Base-by-base conservation (phyloP, 2,888 invertebrate genomes). In the Lasiommata megera region DNA sequence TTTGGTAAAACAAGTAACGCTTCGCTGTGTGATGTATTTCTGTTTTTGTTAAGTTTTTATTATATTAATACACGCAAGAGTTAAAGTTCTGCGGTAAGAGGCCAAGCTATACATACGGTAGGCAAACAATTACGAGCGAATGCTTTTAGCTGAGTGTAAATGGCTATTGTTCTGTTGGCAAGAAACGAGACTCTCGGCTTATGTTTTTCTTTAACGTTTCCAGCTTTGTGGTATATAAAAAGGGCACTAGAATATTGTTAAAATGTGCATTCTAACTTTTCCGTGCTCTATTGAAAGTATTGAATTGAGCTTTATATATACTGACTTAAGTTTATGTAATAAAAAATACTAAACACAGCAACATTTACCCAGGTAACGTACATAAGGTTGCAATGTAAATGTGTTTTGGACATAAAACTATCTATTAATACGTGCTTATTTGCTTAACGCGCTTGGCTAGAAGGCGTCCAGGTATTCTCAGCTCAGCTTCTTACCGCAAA, bases 71-170 rank as follows among this genome's bases (percentile, higher is more conserved):
- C 28, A 31, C 8, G 18, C 18, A 29, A 48, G 43, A 47, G 36
- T 67, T 60, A 70, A n/a, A 68, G 63, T 67, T 64, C 69, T 72
- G 73, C 70, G 69, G 73, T 74, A 71, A 70, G 63, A 64, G 70
- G 70, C 67, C 66, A 23, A 23, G 23, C 23, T 74, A 71, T n/a
- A n/a, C n/a, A n/a, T n/a, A n/a, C 70, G 67, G 69, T 73, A 69
- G 67, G 72, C 73, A 79, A 80, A 79, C 76, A 79, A 80, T 79
- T 77, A 80, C 73, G 79, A 70, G 73, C 73, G 72, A 76, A 76
- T 71, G 76, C 74, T 81, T 78, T 78, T 76, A 81, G 74, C 72
- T 64, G 66, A 68, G 67, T 73, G 74, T 75, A 73, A 76, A 73
- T 73, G 73, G 68, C 76, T 75, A 82, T 82, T 81, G 80, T 80